A percentile compares a stretch with the other conserved stretches of the same genome.
These are phyloP conservation scores for Tinea trinotella DNA, from an alignment of 2,888 invertebrate species.

Conservation along the genomic window DNA sequence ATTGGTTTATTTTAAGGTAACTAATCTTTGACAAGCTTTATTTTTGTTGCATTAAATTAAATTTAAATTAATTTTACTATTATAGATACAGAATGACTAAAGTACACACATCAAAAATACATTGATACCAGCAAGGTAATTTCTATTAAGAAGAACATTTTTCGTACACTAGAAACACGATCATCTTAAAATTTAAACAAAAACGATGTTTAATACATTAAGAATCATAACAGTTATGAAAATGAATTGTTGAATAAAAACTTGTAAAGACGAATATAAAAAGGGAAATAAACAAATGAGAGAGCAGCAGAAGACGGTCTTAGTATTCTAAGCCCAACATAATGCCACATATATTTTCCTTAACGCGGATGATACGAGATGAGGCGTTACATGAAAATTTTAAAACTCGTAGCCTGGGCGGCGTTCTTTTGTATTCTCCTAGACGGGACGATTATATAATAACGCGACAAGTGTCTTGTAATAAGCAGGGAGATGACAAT, in stretches of 20 bases:
- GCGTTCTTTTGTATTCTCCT: slow-evolving; percentile 22
- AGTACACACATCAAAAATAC: too few relatives aligned
- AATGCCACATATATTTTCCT: slow-evolving; percentile 31
- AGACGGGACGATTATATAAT: slow-evolving; percentile 28
- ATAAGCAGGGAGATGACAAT: slow-evolving; percentile 27
- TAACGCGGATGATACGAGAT: slow-evolving; percentile 28
- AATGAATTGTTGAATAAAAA: slow-evolving; percentile 15
- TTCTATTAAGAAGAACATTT: too few relatives aligned
- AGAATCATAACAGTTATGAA: neutral
- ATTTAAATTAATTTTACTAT: too few relatives aligned
- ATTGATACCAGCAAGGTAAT: too few relatives aligned
- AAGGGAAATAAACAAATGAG: slow-evolving; percentile 26
- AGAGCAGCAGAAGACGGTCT: slow-evolving; percentile 26
- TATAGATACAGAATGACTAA: too few relatives aligned
- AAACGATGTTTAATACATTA: neutral
- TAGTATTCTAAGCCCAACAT: slow-evolving; percentile 27
- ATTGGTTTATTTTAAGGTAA: too few relatives aligned
- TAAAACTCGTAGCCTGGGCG: slow-evolving; percentile 24
- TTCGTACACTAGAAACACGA: too few relatives aligned
- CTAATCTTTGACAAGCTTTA: too few relatives aligned
- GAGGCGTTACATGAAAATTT: slow-evolving; percentile 27
- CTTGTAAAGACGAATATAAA: slow-evolving; percentile 28
- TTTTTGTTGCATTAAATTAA: too few relatives aligned
- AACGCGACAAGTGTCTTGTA: slow-evolving; percentile 28
- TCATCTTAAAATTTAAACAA: neutral